Base-by-base conservation (phyloP, 2,797 vertebrate genomes). In the Lacerta viridis region DNA sequence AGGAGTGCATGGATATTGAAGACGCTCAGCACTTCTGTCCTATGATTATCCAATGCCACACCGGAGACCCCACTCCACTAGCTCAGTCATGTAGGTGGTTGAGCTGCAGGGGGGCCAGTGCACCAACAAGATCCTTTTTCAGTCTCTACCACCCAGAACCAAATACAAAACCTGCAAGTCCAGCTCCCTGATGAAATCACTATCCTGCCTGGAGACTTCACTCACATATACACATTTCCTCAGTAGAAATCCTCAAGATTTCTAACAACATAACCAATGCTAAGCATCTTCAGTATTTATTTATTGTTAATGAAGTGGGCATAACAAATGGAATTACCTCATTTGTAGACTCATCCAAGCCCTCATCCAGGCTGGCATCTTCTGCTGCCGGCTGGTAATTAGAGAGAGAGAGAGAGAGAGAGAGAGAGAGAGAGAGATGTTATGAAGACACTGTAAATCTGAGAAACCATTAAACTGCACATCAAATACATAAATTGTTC, bases 301-400 rank as follows among this genome's bases (percentile, higher is more conserved):
- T 81, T 8, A 17, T 43, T 87, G 89, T 88, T 72, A 25, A 41
- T 0, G 0, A 84, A 89, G 1, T 25, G 33, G 29, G 7, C 46
- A 84, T 33, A 79, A 72, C 36, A 64, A 72, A 88, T 0, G 81
- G 10, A 78, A 80, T 94, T 95, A 96, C 97, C 93, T 96, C 95
- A 89, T 95, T 94, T 6, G 87, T 3, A 41, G 95, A 90, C 39
- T 96, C 96, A 55, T 86, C 84, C 71, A 68, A 89, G 33, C 13
- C 43, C 41, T 91, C 55, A 88, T 97, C 96, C 25, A 18, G 55
- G 39, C 11, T 68, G 71, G 61, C 46, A 33, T 97, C 96, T 87
- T 97, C 97, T 46, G 92, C 95, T 2, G 93, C 78, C 85, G 94
- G 75, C 97, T 96, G 89, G 59, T 9, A 91, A 87, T 74, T 84